A percentile compares a stretch with the other conserved stretches of the same genome.
phyloP scores from a whole-genome alignment of 2,888 invertebrate genomes.

The Omphaloscelis lunosa region DNA sequence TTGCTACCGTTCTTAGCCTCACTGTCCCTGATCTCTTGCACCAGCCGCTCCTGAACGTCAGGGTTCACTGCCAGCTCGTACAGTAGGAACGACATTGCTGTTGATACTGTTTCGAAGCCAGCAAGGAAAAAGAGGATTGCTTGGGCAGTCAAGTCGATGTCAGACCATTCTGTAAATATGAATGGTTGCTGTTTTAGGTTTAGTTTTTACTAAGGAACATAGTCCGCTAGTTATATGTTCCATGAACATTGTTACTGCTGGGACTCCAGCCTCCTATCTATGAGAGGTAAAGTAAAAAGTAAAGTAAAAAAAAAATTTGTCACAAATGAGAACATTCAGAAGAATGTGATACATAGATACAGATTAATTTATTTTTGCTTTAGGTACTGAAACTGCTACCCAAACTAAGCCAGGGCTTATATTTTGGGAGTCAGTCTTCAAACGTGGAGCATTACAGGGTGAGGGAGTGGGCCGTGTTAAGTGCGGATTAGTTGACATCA shows the following conservation, averaged over 20 bases:
- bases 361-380: too few relatives aligned
- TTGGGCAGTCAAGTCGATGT: constrained; percentile 85
- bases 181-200: background rate
- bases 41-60: constrained; percentile 89
- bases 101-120: constrained; percentile 89
- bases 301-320: too few relatives aligned
- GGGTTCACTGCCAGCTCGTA: constrained; percentile 91
- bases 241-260: background rate
- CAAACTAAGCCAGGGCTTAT: too few relatives aligned
- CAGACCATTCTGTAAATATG: constrained; percentile 77
- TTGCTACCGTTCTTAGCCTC: constrained; percentile 80
- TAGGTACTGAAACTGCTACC: too few relatives aligned
- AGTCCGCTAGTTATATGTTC: background rate
- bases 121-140: constrained; percentile 90
- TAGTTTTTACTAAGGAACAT: background rate
- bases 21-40: constrained; percentile 88
- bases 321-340: too few relatives aligned
- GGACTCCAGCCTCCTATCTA: too few relatives aligned
- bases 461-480: background rate
- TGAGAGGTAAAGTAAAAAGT: background rate
- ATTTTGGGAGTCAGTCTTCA: too few relatives aligned
- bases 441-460: too few relatives aligned
- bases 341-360: too few relatives aligned
- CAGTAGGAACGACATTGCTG: constrained; percentile 86
- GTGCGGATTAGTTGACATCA: background rate